phyloP scores from a whole-genome alignment of 2,888 invertebrate species.

The Allygus modestus region DNA sequence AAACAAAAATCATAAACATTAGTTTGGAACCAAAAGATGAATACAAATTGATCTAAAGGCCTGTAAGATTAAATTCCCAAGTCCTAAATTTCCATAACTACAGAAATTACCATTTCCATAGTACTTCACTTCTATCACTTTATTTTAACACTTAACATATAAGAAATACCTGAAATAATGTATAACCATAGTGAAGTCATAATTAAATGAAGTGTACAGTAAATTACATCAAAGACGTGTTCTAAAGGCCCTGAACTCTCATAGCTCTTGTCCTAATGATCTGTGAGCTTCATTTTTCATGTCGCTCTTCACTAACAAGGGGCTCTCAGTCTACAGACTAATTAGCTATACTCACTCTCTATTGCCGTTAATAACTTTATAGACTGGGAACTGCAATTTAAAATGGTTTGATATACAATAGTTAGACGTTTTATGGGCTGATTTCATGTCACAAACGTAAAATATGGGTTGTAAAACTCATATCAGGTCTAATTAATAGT shows the following conservation, averaged over 20 bases:
- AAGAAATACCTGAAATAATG: too few relatives aligned
- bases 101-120: too few relatives aligned
- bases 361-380: conserved; percentile 5
- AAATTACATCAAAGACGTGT: conserved; percentile 7
- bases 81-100: too few relatives aligned
- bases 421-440: background rate
- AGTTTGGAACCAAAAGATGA: too few relatives aligned
- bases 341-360: conserved; percentile 7
- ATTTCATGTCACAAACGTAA: background rate
- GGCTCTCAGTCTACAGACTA: conserved; percentile 5
- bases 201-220: conserved; percentile 2
- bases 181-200: background rate
- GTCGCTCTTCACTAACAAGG: conserved; percentile 28
- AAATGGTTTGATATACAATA: background rate
- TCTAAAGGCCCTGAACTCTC: background rate
- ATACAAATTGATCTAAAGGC: too few relatives aligned
- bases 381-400: background rate
- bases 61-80: too few relatives aligned
- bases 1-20: too few relatives aligned
- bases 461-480: background rate
- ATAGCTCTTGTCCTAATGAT: conserved; percentile 22
- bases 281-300: conserved; percentile 28
- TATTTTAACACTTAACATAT: too few relatives aligned
- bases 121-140: too few relatives aligned
- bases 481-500: too few relatives aligned